Conservation (phyloP, 2,888 invertebrate genomes). For the Drosophila borborema region DNA sequence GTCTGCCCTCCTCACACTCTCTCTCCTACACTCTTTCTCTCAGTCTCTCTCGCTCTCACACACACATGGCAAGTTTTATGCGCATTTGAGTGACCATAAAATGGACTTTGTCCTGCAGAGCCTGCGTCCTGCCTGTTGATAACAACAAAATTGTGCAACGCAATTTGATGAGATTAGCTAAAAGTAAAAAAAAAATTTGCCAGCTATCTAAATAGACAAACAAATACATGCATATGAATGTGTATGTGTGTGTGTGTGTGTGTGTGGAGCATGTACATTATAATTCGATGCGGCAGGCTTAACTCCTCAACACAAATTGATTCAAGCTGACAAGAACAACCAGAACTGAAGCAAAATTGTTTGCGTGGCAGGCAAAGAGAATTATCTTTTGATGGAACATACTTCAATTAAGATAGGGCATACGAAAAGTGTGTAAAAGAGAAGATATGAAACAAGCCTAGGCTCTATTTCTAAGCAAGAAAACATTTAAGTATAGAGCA, state of each 20-base stretch:
- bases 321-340: constrained; percentile 36
- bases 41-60: constrained; percentile 12
- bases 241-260: neutral
- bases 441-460: neutral
- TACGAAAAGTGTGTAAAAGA: no score
- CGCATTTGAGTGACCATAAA: constrained; percentile 76
- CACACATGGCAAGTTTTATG: constrained; percentile 61
- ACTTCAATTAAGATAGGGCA: constrained; percentile 4
- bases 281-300: constrained; percentile 59
- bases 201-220: constrained; percentile 11
- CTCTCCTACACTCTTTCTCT: constrained; percentile 1
- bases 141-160: constrained; percentile 67
- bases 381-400: constrained; percentile 12
- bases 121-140: constrained; percentile 58
- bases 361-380: constrained; percentile 25
- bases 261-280: constrained; percentile 48
- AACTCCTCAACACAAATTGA: constrained; percentile 45
- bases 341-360: neutral
- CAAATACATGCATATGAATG: neutral
- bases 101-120: constrained; percentile 38
- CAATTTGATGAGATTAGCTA: constrained; percentile 71
- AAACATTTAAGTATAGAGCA: neutral
- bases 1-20: constrained; percentile 15
- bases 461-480: neutral
- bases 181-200: constrained; percentile 3